Conservation (phyloP, 1,140 invertebrate genomes). For the Panagrolaimus sp. region DNA sequence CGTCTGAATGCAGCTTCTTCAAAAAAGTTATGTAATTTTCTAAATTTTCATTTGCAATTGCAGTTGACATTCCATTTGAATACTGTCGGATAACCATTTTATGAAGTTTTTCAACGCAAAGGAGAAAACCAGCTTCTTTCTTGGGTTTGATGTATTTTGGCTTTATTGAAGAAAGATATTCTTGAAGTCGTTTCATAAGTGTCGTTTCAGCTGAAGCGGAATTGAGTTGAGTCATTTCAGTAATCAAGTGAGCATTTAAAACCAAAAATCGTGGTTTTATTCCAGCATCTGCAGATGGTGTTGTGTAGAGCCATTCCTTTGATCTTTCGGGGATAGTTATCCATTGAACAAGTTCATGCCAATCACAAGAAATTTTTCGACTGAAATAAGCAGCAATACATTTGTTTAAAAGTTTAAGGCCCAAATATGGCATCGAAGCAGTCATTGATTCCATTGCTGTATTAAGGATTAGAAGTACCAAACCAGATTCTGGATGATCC, state of each 20-base stretch:
- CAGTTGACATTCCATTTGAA: constrained; percentile 28
- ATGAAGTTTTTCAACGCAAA: constrained; percentile 37
- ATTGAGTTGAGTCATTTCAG: constrained; percentile 27
- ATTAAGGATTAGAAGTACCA: constrained; percentile 29
- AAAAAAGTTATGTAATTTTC: constrained; percentile 29
- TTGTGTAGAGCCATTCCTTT: constrained; percentile 32
- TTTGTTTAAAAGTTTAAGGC: constrained; percentile 28
- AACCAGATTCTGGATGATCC: constrained; percentile 34
- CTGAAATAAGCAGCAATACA: constrained; percentile 29
- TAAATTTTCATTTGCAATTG: constrained; percentile 31
- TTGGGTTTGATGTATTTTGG: constrained; percentile 29
- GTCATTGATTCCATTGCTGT: constrained; percentile 22
- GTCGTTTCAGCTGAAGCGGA: constrained; percentile 20
- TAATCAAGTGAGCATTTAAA: constrained; percentile 35
- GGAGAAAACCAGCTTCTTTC: constrained; percentile 30
- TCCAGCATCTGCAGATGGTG: constrained; percentile 20
- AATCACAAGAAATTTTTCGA: constrained; percentile 17
- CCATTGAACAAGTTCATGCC: constrained; percentile 41
- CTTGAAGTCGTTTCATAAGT: constrained; percentile 20
- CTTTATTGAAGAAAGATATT: constrained; percentile 31
- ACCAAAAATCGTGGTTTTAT: constrained; percentile 36
- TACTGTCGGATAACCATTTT: constrained; percentile 31
- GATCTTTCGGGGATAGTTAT: constrained; percentile 20
- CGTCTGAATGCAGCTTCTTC: constrained; percentile 37
- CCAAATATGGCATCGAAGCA: constrained; percentile 26